These are phyloP conservation scores for Drosophila suboccidentalis DNA, from an alignment of 2,888 invertebrate genomes.

Conservation along the genomic window DNA sequence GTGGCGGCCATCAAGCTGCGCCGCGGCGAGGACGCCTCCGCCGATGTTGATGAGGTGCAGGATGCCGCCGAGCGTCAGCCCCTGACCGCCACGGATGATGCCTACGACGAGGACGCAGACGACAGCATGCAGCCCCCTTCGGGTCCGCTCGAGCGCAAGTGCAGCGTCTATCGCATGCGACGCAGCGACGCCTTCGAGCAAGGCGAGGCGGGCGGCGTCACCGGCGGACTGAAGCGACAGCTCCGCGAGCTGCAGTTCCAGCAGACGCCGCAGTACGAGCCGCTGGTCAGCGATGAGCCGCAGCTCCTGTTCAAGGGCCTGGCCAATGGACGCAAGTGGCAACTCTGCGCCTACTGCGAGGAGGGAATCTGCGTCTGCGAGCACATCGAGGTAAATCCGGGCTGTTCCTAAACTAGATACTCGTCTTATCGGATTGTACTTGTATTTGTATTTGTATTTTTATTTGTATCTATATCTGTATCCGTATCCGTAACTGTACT, in stretches of 20 bases:
- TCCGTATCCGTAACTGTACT: slow-evolving; percentile 8
- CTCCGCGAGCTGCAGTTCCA: slow-evolving; percentile 82
- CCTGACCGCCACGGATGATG: slow-evolving; percentile 65
- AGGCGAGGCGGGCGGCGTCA: slow-evolving; percentile 58
- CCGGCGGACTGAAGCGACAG: slow-evolving; percentile 73
- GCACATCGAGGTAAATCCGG: slow-evolving; percentile 85
- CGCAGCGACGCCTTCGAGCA: slow-evolving; percentile 83
- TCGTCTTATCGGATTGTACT: slow-evolving; percentile 3
- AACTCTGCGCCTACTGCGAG: slow-evolving; percentile 85
- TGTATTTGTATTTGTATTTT: slow-evolving; percentile 1
- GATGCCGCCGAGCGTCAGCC: slow-evolving; percentile 76
- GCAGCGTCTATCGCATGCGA: slow-evolving; percentile 85
- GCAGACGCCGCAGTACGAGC: slow-evolving; percentile 83
- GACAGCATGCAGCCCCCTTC: slow-evolving; percentile 78
- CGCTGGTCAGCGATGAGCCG: slow-evolving; percentile 83
- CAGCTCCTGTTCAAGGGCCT: slow-evolving; percentile 84
- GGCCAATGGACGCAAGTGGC: slow-evolving; percentile 83
- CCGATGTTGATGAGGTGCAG: slow-evolving; percentile 64
- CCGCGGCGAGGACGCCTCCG: slow-evolving; percentile 43
- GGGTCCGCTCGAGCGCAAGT: slow-evolving; percentile 84
- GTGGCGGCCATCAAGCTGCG: slow-evolving; percentile 70
- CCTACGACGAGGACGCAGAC: slow-evolving; percentile 67
- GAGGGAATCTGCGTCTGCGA: slow-evolving; percentile 85
- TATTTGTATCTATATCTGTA: slow-evolving; percentile 19
- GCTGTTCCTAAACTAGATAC: neutral